A percentile compares a stretch with the other conserved stretches of the same genome.
Evolutionary conservation across 1,140 invertebrate genomes (phyloP).

Genomic region (Fopius arisanus): DNA sequence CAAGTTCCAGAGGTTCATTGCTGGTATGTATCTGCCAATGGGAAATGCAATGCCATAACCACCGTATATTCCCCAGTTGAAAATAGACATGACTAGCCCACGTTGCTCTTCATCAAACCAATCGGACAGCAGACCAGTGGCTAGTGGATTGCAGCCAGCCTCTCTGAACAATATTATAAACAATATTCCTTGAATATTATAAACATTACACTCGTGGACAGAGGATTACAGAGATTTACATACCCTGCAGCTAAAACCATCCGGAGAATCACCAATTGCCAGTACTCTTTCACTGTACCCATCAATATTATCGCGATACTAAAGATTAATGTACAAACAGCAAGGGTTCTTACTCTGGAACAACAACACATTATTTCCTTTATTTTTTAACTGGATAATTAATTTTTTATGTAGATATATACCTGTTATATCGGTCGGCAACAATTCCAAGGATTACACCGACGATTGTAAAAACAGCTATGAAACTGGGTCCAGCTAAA

Average conservation of each 20-base stretch:
- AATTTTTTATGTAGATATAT: constrained; percentile 29
- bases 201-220: not conserved
- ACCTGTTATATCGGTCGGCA: constrained; percentile 78
- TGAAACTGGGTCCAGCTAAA: constrained; percentile 90
- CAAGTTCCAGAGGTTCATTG: constrained; percentile 78
- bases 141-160: constrained; percentile 88
- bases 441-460: constrained; percentile 86
- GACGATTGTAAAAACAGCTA: constrained; percentile 87
- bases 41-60: constrained; percentile 93
- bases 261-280: constrained; percentile 86
- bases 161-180: constrained; percentile 68
- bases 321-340: constrained; percentile 81
- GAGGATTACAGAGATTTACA: constrained; percentile 35
- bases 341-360: constrained; percentile 76
- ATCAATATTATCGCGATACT: constrained; percentile 83
- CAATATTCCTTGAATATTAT: constrained; percentile 16
- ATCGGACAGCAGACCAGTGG: constrained; percentile 84
- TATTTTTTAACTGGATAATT: too few relatives aligned
- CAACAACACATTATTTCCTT: too few relatives aligned
- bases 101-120: constrained; percentile 83
- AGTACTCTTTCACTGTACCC: constrained; percentile 84
- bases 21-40: constrained; percentile 86
- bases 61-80: constrained; percentile 96
- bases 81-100: constrained; percentile 89
- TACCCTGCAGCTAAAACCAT: constrained; percentile 88